Base-by-base conservation (phyloP, 1,140 invertebrate genomes). In the Nasonia longicornis region DNA sequence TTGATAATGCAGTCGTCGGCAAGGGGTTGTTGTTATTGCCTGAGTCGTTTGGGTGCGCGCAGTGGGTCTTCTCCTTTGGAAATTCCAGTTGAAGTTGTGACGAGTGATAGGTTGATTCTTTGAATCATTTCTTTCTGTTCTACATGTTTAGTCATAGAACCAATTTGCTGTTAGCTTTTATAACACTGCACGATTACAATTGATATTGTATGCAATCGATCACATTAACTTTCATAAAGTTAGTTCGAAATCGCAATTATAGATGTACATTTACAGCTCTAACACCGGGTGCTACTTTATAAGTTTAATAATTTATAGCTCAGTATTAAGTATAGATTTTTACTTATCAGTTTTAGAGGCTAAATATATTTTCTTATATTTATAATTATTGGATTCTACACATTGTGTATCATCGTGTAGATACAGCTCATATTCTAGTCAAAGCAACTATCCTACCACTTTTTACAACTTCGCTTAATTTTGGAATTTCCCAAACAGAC, bases 21-120 rank as follows among this genome's bases (percentile, higher is more conserved):
- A 38, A 74, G 70, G 69, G 75, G 75, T 81, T 77, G 76, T 67
- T 81, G 63, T 66, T 72, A n/a, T 74, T 74, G 26, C 4, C 52
- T 58, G 26, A 2, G 29, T 70, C n/a, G 2, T 31, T 69, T 12
- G 11, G 16, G 11, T 42, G 38, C 16, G 11, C 38, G 11, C 58
- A 29, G 64, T 29, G 64, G 8, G 22, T 67, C n/a, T 52, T 70
- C 48, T 63, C 1, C 45, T 72, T 66, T 35, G 38, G 58, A 79
- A 70, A 38, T 78, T 78, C 42, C 67, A 29, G 10, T 78, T 42
- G 64, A 71, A 58, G 20, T n/a, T 58, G 48, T 52, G 16, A 52
- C 52, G 20, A 4, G 52, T 58, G 52, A 58, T 58, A 58, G 52
- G 20, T 58, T 6, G 52, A 58, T 58, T 58, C 16, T n/a, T 58